phyloP scores from a whole-genome alignment of 2,113 vertebrate genomes.

The Chloebia gouldiae region DNA sequence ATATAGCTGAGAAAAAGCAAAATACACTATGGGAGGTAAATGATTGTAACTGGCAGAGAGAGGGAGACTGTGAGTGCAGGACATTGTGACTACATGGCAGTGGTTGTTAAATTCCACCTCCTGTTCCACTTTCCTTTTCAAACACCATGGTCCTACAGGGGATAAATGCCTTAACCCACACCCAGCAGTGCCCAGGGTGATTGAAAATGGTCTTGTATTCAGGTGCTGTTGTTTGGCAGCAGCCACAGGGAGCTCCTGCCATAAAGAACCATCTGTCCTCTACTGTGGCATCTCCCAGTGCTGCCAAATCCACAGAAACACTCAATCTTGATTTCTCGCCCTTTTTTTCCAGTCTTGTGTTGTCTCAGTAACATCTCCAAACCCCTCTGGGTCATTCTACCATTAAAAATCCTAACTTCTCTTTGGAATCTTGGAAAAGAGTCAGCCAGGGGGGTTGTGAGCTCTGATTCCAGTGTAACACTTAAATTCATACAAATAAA shows the following conservation, averaged over 20 bases:
- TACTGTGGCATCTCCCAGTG: not conserved
- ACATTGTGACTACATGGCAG: not conserved
- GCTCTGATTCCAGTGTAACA: not conserved
- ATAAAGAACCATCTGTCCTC: not conserved
- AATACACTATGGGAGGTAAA: fast-evolving
- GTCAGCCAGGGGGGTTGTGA: not conserved
- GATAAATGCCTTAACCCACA: not conserved
- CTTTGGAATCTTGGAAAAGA: not conserved
- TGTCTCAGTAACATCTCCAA: not conserved
- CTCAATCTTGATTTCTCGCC: fast-evolving
- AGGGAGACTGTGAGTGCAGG: not conserved
- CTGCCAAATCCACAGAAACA: not conserved
- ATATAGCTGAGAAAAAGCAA: not conserved
- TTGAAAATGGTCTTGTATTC: not conserved
- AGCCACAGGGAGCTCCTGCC: not conserved
- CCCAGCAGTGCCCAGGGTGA: not conserved
- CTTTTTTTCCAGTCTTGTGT: not conserved
- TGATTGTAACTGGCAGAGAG: not conserved
- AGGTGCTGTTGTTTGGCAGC: not conserved
- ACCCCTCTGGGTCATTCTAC: not conserved
- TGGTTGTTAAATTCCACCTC: not conserved
- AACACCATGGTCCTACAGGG: not conserved
- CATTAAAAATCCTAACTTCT: not conserved
- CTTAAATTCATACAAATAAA: not conserved
- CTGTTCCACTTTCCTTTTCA: not conserved